A percentile compares a stretch with the other conserved stretches of the same genome.
Conservation (phyloP, 2,888 invertebrate genomes). For the Lobophora halterata region DNA sequence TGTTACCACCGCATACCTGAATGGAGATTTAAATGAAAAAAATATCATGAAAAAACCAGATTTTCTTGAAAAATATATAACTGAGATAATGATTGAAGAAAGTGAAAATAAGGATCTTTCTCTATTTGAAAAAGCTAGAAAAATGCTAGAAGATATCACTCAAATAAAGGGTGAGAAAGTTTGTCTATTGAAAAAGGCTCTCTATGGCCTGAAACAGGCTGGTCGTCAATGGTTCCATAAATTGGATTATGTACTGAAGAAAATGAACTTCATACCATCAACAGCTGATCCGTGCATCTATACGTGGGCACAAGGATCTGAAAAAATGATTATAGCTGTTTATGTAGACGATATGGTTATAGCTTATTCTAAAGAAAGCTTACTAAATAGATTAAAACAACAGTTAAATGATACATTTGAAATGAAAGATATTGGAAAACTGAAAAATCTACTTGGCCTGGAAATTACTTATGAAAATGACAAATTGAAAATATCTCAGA, state of each 20-base stretch:
- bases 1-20: slow-evolving; percentile 8
- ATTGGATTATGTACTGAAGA: neutral
- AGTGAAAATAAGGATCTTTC: neutral
- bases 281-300: neutral
- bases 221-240: neutral
- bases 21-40: slow-evolving; percentile 3
- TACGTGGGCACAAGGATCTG: neutral
- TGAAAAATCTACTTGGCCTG: neutral
- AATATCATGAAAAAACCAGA: slow-evolving; percentile 3
- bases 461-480: neutral
- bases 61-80: neutral
- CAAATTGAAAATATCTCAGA: neutral
- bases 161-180: neutral
- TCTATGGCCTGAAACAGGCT: slow-evolving; percentile 4
- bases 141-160: too few relatives aligned
- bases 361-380: neutral
- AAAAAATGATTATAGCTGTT: neutral
- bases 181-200: neutral
- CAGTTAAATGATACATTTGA: neutral
- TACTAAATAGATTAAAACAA: neutral
- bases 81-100: neutral
- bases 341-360: slow-evolving; percentile 6
- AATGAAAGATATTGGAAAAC: slow-evolving; percentile 4
- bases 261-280: neutral
- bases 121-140: too few relatives aligned